Evolutionary conservation across 64 coral and sea anemone genomes (phyloP), one percentile per base, ranked within the genome.

Genomic region (Stichodactyla mertensii): DNA sequence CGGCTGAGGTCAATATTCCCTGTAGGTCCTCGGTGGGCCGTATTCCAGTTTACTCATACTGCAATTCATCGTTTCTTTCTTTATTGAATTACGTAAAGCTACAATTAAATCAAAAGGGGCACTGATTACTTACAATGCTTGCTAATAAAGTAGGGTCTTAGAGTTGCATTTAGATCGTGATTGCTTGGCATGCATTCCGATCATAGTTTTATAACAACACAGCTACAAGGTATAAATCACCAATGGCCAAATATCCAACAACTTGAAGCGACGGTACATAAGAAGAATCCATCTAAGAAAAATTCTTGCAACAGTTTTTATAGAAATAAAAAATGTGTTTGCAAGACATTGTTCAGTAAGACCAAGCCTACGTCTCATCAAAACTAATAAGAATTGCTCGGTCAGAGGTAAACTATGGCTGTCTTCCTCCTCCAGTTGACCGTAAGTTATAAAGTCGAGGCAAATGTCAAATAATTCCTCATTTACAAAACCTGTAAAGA

Each of bases 391-490:
- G 52, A 87, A 87, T 87, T 87, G 86, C 36, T 87, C 86, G 69
- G 54, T 54, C 23, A 87, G 70, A 16, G 86, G 67, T 31, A 87
- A 57, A 58, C 58, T 61, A 61, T 60, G 79, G 74, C 55, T 87
- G 67, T 78, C 71, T 19, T 87, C 86, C 55, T 77, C 74, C 52
- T 55, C 71, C 22, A 87, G 60, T 87, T 87, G 86, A 78, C 86
- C 86, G 28, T 79, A 55, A 57, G 86, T 87, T 52, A n/a, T n/a
- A 56, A 79, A 87, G 16, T 62, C 84, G 66, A 86, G 51, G 57
- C 59, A 86, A 86, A 79, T 87, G 36, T 87, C 86, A 87, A 87
- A 79, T 79, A 87, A 77, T 87, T 87, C 69, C 55, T 55, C 67
- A 87, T 79, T 87, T 79, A 77, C 66, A 77, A 79, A 87, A 19